Conservation (phyloP, 2,888 invertebrate genomes). For the Horisme vitalbata region DNA sequence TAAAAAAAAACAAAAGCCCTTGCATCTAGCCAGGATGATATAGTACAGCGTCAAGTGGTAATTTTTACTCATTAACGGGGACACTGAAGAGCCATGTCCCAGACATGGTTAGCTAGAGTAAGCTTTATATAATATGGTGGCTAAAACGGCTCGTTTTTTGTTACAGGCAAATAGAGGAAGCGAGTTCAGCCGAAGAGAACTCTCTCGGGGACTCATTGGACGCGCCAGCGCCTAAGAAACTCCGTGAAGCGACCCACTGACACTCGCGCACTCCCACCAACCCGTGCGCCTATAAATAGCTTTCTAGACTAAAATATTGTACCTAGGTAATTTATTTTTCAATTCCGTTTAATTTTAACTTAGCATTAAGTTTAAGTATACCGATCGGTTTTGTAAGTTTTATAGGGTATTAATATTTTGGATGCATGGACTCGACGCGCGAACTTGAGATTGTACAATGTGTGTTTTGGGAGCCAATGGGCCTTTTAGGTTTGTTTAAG, state of each 20-base stretch:
- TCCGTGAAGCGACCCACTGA: slow-evolving; percentile 78
- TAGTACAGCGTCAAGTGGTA: no score
- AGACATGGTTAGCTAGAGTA: no score
- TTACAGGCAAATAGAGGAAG: slow-evolving; percentile 75
- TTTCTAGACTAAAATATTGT: slow-evolving; percentile 81
- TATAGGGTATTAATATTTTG: slow-evolving; percentile 77
- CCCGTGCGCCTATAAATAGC: slow-evolving; percentile 79
- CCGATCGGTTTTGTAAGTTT: slow-evolving; percentile 83
- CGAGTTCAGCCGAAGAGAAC: slow-evolving; percentile 81
- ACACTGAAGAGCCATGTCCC: no score
- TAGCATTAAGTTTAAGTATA: slow-evolving; percentile 79
- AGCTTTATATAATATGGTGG: no score
- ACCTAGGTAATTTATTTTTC: slow-evolving; percentile 84
- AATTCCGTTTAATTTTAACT: slow-evolving; percentile 83
- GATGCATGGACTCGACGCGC: slow-evolving; percentile 62
- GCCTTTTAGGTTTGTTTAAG: slow-evolving; percentile 69
- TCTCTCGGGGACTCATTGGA: slow-evolving; percentile 73
- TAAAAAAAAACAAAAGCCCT: no score
- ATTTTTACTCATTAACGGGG: no score
- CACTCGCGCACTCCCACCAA: slow-evolving; percentile 65
- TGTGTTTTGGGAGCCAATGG: slow-evolving; percentile 59
- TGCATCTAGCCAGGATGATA: no score
- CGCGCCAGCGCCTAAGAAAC: slow-evolving; percentile 69
- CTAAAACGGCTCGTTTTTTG: slow-evolving; percentile 14
- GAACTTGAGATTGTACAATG: slow-evolving; percentile 72